Evolutionary conservation across 1,140 invertebrate species (phyloP), one percentile per base, ranked within the genome.

Genomic region (Cotesia chilonis): DNA sequence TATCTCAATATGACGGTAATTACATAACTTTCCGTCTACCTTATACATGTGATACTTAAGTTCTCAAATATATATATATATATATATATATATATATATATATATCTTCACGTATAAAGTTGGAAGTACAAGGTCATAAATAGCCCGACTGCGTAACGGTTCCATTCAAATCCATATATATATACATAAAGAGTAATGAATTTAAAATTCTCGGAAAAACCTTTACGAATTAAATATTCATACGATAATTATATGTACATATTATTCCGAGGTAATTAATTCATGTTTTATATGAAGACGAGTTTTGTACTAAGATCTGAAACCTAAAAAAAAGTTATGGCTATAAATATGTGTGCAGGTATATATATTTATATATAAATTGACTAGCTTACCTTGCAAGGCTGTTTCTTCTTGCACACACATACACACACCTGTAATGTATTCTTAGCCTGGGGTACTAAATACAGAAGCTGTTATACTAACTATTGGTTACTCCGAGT

Each of bases 301-400:
- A 54, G 66, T 47, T 47, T 47, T 47, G 6, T 47, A 9, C 10
- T 3, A 47, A 47, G 41, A 41, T 7, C n/a, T 6, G 51, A 10
- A 17, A 67, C 9, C 52, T 6, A 7, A 47, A 52, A 57, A 61
- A 14, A 12, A 10, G 51, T 4, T 14, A 61, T 60, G 37, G 47
- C 38, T 61, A 28, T 38, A 35, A 70, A 38, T 47, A 47, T 47
- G 10, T 47, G 41, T 6, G 5, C 10, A 47, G 6, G 41, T 6
- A 2, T 47, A 47, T 6, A 10, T 7, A 17, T 17, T 17, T 17
- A 47, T 7, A 47, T 47, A 47, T 47, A 47, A 47, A 47, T 41
- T 12, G 20, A 38, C 35, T 66, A 66, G 64, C 64, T 71, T 37
- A 71, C 69, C 69, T 71, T 71, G 69, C 69, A 71, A 71, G 69